A percentile compares a stretch with the other conserved stretches of the same genome.
Evolutionary conservation across 2,888 invertebrate species (phyloP).

Genomic region (Clepsis dumicolana): DNA sequence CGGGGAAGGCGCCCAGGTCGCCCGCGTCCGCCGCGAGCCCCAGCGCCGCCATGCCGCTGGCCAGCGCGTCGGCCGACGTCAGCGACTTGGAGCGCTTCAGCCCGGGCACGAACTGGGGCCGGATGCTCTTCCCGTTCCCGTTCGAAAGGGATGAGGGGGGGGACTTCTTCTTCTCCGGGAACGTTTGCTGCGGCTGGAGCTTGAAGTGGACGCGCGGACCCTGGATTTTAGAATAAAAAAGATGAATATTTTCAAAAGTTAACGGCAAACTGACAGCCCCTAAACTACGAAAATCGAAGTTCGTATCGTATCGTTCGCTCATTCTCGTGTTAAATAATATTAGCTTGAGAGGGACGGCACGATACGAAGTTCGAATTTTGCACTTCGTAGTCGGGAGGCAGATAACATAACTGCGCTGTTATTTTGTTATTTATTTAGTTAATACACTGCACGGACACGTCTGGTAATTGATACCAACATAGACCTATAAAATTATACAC

Average conservation of each 20-base stretch:
- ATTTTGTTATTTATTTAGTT: too few species aligned
- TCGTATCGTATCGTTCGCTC: too few species aligned
- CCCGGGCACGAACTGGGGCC: conserved; percentile 79
- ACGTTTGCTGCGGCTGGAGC: conserved; percentile 76
- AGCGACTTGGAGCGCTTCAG: conserved; percentile 94
- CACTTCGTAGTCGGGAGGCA: too few species aligned
- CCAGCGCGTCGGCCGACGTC: conserved; percentile 91
- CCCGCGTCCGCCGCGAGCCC: conserved; percentile 90
- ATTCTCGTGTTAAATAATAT: too few species aligned
- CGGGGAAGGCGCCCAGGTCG: conserved; percentile 91
- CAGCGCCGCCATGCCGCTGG: conserved; percentile 89
- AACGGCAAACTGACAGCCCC: too few species aligned
- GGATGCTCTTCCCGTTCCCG: conserved; percentile 77
- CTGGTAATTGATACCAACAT: background rate
- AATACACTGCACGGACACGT: too few species aligned
- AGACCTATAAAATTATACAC: background rate
- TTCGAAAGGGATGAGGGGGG: conserved; percentile 76
- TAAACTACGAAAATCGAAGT: too few species aligned
- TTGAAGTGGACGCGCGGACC: conserved; percentile 88
- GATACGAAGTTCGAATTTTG: too few species aligned
- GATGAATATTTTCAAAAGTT: background rate
- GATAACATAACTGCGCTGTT: too few species aligned
- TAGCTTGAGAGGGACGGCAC: too few species aligned
- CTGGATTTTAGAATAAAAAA: conserved; percentile 33
- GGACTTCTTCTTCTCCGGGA: conserved; percentile 78